A percentile compares a stretch with the other conserved stretches of the same genome.
Evolutionary conservation across 2,888 invertebrate species (phyloP).

Genomic region (Lepidocyrtoides sp.): DNA sequence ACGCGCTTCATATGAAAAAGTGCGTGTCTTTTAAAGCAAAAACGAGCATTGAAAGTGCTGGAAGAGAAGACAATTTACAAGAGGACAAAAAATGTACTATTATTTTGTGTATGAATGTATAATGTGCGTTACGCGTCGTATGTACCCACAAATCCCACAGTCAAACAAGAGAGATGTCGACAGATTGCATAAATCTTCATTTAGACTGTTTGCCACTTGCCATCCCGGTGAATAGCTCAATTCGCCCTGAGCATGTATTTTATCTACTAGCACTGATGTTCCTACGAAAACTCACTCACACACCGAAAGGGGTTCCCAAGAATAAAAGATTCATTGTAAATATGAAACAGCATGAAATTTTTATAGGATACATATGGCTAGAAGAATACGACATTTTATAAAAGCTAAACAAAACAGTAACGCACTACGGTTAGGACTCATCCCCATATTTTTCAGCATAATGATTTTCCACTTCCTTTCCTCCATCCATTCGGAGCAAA

Average conservation of each 20-base stretch:
- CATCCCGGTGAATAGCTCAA: constrained; percentile 58
- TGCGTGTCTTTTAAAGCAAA: not conserved
- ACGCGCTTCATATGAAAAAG: not conserved
- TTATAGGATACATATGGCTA: constrained; percentile 12
- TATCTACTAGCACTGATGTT: not conserved
- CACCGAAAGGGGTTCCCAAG: not conserved
- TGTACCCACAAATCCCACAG: constrained; percentile 61
- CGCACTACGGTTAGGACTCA: not conserved
- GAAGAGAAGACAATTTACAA: constrained; percentile 1
- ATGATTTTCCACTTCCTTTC: constrained; percentile 75
- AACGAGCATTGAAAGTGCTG: not conserved
- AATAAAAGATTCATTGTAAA: constrained; percentile 62
- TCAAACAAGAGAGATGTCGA: constrained; percentile 65
- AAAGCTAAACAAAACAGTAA: not conserved
- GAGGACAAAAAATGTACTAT: not conserved
- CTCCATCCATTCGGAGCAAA: constrained; percentile 63
- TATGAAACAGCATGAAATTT: constrained; percentile 50
- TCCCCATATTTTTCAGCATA: constrained; percentile 60
- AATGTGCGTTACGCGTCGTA: constrained; percentile 38
- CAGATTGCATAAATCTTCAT: constrained; percentile 75
- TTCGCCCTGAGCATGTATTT: constrained; percentile 3
- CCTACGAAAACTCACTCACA: not conserved
- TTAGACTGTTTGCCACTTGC: constrained; percentile 73
- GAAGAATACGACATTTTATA: not conserved
- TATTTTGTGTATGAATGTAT: constrained; percentile 21